These are phyloP conservation scores for Pseudobourletiella spinata DNA, from an alignment of 1,140 invertebrate genomes.

Conservation along the genomic window DNA sequence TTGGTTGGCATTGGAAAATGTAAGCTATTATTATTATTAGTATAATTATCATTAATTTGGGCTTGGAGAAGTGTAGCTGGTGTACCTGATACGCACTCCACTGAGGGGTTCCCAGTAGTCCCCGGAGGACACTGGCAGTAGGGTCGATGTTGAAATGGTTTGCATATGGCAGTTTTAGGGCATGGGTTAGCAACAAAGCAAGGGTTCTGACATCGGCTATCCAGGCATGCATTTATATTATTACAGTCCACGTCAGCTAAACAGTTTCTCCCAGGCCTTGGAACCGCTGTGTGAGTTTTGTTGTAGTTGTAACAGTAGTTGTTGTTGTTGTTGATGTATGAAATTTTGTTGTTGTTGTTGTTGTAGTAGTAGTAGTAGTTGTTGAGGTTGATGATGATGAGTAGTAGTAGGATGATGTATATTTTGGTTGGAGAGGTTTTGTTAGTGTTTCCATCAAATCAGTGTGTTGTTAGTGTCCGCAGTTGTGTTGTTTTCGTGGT, in stretches of 20 bases:
- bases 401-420: background rate
- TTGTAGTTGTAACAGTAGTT: slow-evolving; percentile 3
- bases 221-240: slow-evolving; percentile 41
- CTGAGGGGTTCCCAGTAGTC: slow-evolving; percentile 40
- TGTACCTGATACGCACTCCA: slow-evolving; percentile 38
- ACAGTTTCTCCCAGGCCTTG: slow-evolving; percentile 37
- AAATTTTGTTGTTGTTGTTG: no score
- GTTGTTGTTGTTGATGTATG: slow-evolving; percentile 3
- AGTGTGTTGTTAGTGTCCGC: background rate
- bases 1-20: no score
- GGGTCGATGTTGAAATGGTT: slow-evolving; percentile 39
- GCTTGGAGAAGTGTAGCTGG: no score
- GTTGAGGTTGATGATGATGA: no score
- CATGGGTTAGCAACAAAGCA: slow-evolving; percentile 40
- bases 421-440: background rate
- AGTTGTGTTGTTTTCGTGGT: background rate
- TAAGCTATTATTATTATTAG: no score
- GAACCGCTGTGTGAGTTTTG: slow-evolving; percentile 27
- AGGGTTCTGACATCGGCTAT: slow-evolving; percentile 39
- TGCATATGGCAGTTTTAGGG: slow-evolving; percentile 40
- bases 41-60: no score
- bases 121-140: slow-evolving; percentile 42
- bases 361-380: background rate
- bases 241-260: slow-evolving; percentile 41
- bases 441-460: slow-evolving; percentile 1